Percentiles rank a stretch among this genome's conserved stretches.
phyloP scores from a whole-genome alignment of 1,140 invertebrate genomes.

The Hycleus phaleratus region DNA sequence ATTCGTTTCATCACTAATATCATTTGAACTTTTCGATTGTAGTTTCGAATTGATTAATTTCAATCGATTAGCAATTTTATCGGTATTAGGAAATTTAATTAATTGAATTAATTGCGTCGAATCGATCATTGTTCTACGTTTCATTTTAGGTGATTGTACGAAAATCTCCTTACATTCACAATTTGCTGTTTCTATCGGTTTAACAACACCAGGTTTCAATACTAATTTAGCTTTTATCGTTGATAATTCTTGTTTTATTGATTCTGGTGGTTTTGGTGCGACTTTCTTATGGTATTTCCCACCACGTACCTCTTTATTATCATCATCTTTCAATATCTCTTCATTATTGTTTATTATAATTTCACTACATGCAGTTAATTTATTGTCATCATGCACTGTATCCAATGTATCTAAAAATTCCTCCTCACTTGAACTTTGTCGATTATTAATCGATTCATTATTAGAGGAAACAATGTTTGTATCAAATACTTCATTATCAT shows the following conservation, averaged over 20 bases:
- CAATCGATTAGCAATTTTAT: background rate
- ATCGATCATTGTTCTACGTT: constrained; percentile 12
- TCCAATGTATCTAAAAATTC: constrained; percentile 34
- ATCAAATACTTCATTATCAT: constrained; percentile 31
- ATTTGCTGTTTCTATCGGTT: constrained; percentile 20
- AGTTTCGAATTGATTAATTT: constrained; percentile 13
- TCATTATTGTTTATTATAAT: background rate
- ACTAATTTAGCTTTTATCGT: constrained; percentile 37
- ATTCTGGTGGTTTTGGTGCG: constrained; percentile 32
- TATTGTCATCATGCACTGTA: constrained; percentile 17
- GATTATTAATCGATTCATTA: constrained; percentile 17
- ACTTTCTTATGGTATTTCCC: constrained; percentile 39
- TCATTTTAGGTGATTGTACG: constrained; percentile 34
- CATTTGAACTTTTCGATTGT: constrained; percentile 24
- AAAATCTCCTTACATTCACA: constrained; percentile 26
- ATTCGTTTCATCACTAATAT: constrained; percentile 10
- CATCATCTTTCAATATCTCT: background rate
- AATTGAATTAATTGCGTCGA: constrained; percentile 11
- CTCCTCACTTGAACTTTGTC: constrained; percentile 31
- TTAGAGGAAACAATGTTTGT: constrained; percentile 30
- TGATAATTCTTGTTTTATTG: background rate
- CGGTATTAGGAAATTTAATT: constrained; percentile 21
- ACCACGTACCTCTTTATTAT: constrained; percentile 14
- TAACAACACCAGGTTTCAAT: constrained; percentile 36
- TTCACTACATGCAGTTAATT: constrained; percentile 22